Conservation (phyloP, 2,888 invertebrate species). For the Sarcophaga carnaria region DNA sequence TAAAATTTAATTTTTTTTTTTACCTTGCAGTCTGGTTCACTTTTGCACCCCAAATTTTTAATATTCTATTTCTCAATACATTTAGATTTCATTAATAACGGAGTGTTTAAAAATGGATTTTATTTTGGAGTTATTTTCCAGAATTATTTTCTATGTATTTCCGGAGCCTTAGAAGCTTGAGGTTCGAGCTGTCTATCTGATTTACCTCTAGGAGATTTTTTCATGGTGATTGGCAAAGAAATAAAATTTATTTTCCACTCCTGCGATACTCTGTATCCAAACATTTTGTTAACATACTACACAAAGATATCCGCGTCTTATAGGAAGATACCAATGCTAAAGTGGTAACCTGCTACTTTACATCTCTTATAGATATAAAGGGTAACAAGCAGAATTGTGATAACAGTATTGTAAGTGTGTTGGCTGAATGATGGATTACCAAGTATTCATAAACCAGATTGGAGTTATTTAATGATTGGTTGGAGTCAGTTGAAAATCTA, state of each 20-base stretch:
- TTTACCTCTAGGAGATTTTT: background rate
- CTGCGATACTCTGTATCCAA: background rate
- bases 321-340: background rate
- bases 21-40: too few relatives aligned
- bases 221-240: background rate
- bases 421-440: too few relatives aligned
- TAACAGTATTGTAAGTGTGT: too few relatives aligned
- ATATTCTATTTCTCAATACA: too few relatives aligned
- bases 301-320: background rate
- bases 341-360: background rate
- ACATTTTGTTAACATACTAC: background rate
- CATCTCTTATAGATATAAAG: background rate
- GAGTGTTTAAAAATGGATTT: background rate
- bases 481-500: too few relatives aligned
- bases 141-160: background rate
- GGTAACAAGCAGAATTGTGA: background rate
- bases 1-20: background rate
- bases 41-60: too few relatives aligned
- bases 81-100: background rate
- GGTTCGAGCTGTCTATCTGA: constrained; percentile 28
- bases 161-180: constrained; percentile 14
- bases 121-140: background rate
- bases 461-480: too few relatives aligned
- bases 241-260: background rate
- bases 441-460: too few relatives aligned